Evolutionary conservation across 2,113 vertebrate genomes (phyloP).

Genomic region (Trogon surrucura): DNA sequence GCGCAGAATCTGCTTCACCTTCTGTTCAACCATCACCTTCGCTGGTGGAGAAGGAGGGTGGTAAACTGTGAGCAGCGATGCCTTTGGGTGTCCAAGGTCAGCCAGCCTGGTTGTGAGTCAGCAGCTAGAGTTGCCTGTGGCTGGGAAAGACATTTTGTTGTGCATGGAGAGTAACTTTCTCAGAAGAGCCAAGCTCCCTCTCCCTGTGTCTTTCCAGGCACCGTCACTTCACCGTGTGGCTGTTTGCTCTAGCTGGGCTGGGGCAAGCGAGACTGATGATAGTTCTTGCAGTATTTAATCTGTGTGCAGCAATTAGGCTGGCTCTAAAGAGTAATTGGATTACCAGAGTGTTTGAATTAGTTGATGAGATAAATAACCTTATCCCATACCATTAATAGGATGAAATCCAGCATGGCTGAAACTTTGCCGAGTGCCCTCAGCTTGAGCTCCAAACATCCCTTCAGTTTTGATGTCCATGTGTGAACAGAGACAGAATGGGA

Average conservation of each 20-base stretch:
- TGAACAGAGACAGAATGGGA: background rate
- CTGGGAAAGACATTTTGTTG: background rate
- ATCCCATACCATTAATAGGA: background rate
- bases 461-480: background rate
- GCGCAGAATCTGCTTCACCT: background rate
- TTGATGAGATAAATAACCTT: background rate
- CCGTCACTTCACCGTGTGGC: fast-evolving
- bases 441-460: background rate
- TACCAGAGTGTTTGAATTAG: background rate
- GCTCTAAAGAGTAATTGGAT: background rate
- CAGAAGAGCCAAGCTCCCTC: background rate
- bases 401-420: background rate
- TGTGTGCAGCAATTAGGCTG: background rate
- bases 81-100: background rate
- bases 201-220: background rate
- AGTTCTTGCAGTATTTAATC: background rate
- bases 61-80: background rate
- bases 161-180: background rate
- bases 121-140: background rate
- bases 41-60: background rate
- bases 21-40: background rate
- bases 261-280: background rate
- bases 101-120: background rate
- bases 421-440: background rate
- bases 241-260: background rate